Base-by-base conservation (phyloP, 2,113 vertebrate species). In the Melanocharis versteri region DNA sequence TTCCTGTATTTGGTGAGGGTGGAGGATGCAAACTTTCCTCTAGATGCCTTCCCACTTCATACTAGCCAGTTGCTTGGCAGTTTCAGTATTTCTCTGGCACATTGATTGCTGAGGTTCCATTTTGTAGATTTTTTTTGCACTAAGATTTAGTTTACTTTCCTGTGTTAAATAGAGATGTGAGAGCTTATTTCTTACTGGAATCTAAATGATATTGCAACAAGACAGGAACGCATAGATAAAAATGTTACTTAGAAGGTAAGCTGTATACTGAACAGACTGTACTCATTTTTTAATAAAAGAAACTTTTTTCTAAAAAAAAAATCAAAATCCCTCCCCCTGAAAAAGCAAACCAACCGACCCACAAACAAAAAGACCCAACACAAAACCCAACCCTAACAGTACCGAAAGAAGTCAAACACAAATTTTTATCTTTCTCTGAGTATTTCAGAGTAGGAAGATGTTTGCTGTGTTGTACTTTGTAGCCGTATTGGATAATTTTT, bases 291-390 rank as follows among this genome's bases (percentile, higher is more conserved):
- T 8, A 81, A 44, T 58, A 86, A 71, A 83, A 14, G 35, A 50
- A 23, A 5, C 9, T 33, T 61, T 35, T 44, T 48, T 24, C 57
- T 66, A 44, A 60, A 91, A 45, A 5, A 77, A 39, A 60, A 45
- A 15, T 7, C 11, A 47, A 64, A 47, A n/a, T 7, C 26, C 6
- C 5, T 21, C 3, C 11, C 6, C 3, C 0, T 3, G 6, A 47
- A 61, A 44, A 37, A 62, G 7, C 15, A 65, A 57, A 47, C n/a
- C 26, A 45, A 44, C 12, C 23, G 48, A 69, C 35, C 5, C 17
- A 48, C 24, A 53, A 71, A 54, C 9, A 56, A 28, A 39, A 40
- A 56, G 50, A 6, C 7, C 3, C 26, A 37, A 8, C 6, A 44
- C 6, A 37, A 64, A 78, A 11, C 5, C 6, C 9, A 15, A 6